Base-by-base conservation (phyloP, 2,113 vertebrate genomes). In the Corydoras maculifer region DNA sequence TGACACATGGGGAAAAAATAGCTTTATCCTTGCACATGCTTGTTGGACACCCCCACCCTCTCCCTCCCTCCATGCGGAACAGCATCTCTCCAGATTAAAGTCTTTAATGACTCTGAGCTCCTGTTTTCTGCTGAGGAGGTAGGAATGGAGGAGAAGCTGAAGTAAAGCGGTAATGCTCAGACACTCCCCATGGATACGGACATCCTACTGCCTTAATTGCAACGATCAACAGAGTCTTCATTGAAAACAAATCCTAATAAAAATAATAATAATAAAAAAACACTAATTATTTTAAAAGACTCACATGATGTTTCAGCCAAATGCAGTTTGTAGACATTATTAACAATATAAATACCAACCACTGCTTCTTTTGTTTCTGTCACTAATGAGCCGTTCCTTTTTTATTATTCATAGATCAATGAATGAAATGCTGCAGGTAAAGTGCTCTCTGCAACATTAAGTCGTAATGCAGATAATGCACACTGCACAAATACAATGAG, bases 1-100 rank as follows among this genome's bases (percentile, higher is more conserved):
- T 12, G 3, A 12, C 5, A 10, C 18, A 30, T 30, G 15, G 43
- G 9, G 4, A 43, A 4, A 43, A 5, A 5, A 43, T 43, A 43
- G 35, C 4, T 43, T 43, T 43, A 43, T 43, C 7, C 7, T 43
- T 25, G 13, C 14, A 14, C 54, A 31, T 4, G 62, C 54, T 30
- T 35, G 4, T 4, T 66, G 12, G 32, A 29, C 8, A 18, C 53
- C 25, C 62, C 13, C 9, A 51, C 35, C 53, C 13, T 18, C 49
- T 18, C 5, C 12, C 18, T 18, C 25, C 29, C 11, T 51, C 4
- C 35, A 43, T 43, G 35, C 4, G 2, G 35, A 43, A 43, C 35
- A 1, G 53, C 57, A 78, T 75, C 67, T 61, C 58, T 76, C 58
- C 66, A 53, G 32, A 73, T 76, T 78, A 75, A 77, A 68, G 66